phyloP scores from a whole-genome alignment of 2,888 invertebrate species.

The Caenorhabditis parvicauda region DNA sequence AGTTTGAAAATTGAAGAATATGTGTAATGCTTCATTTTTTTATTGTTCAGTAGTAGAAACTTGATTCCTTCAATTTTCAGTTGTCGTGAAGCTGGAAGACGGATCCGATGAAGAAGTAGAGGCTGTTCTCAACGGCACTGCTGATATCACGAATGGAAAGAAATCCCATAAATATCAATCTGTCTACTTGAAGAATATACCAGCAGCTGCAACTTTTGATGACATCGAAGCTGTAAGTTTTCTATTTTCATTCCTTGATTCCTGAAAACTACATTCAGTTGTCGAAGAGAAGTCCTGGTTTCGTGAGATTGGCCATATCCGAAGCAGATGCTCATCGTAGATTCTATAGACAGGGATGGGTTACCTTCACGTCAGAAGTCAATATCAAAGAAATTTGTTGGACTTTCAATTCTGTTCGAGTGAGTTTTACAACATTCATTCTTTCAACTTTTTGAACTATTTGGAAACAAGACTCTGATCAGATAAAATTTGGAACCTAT shows the following conservation, averaged over 20 bases:
- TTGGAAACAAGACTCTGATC: not conserved
- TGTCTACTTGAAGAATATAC: conserved; percentile 90
- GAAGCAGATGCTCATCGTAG: conserved; percentile 93
- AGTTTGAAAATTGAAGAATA: not conserved
- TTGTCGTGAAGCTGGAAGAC: conserved; percentile 78
- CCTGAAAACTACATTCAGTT: conserved; percentile 67
- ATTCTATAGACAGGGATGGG: conserved; percentile 96
- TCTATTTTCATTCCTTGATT: conserved; percentile 1
- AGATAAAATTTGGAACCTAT: conserved; percentile 2
- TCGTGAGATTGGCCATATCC: conserved; percentile 88
- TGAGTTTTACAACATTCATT: conserved; percentile 4
- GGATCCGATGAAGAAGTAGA: conserved; percentile 77
- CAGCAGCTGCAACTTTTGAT: conserved; percentile 89
- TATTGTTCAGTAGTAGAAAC: not conserved
- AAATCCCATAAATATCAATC: conserved; percentile 84
- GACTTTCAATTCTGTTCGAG: conserved; percentile 89
- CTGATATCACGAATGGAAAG: conserved; percentile 27
- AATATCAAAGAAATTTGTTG: conserved; percentile 99
- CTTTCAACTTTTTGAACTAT: not conserved
- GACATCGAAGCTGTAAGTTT: conserved; percentile 86
- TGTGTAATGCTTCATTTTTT: not conserved
- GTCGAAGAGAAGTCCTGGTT: conserved; percentile 88
- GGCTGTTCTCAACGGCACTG: conserved; percentile 63
- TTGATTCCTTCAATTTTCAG: conserved; percentile 5
- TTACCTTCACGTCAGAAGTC: conserved; percentile 83